These are phyloP conservation scores for Mormyrops boulengeri DNA, from an alignment of 2,797 vertebrate species.

Conservation along the genomic window DNA sequence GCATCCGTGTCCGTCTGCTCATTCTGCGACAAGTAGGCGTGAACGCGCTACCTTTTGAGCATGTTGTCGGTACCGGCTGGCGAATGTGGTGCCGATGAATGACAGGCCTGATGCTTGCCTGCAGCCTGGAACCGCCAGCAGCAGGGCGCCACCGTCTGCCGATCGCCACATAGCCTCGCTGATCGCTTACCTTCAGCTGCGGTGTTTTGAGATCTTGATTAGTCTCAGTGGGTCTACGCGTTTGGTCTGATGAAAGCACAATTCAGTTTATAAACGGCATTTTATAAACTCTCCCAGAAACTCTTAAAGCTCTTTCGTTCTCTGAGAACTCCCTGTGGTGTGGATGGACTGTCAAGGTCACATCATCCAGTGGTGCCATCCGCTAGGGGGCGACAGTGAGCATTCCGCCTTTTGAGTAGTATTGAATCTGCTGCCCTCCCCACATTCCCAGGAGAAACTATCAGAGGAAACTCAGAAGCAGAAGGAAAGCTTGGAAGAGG, in stretches of 20 bases:
- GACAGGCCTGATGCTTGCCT: neutral
- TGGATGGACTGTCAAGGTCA: neutral
- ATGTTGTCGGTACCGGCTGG: neutral
- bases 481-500: constrained; percentile 53
- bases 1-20: neutral
- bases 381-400: neutral
- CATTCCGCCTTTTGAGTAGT: neutral
- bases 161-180: neutral
- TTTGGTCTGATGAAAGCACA: neutral
- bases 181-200: neutral
- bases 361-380: neutral
- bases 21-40: neutral
- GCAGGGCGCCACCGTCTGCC: neutral
- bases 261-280: neutral
- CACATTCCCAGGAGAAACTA: constrained; percentile 68
- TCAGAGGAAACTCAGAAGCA: constrained; percentile 69
- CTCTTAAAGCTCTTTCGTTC: neutral
- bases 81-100: neutral
- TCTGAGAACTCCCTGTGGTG: neutral
- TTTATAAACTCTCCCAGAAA: neutral
- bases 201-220: neutral
- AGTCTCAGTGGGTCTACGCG: neutral
- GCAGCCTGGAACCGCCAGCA: neutral
- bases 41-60: neutral
- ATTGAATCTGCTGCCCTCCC: neutral